A percentile compares a stretch with the other conserved stretches of the same genome.
These are phyloP conservation scores for Cuculus canorus DNA, from an alignment of 2,797 vertebrate genomes.

Conservation along the genomic window DNA sequence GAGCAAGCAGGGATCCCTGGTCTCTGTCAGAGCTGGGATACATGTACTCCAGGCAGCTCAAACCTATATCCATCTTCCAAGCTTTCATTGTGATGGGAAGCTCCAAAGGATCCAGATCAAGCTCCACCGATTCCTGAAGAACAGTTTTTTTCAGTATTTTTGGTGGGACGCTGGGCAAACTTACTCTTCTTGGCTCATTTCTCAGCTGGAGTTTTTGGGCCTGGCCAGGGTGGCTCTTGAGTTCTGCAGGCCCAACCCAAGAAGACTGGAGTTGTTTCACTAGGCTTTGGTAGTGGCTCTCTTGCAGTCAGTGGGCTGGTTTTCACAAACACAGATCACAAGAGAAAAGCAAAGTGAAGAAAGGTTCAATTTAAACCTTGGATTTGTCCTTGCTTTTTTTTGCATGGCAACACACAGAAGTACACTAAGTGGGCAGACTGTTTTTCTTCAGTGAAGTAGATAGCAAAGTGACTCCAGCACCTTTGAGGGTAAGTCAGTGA, in stretches of 20 bases:
- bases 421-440: neutral
- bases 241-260: neutral
- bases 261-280: neutral
- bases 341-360: neutral
- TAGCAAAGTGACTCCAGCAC: neutral
- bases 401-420: neutral
- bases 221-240: neutral
- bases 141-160: neutral
- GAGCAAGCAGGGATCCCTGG: neutral
- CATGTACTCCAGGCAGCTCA: neutral
- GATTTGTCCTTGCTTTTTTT: neutral
- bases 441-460: neutral
- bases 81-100: neutral
- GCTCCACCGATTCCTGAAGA: neutral
- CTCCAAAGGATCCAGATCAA: neutral
- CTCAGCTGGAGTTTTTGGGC: neutral
- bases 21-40: neutral
- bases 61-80: neutral
- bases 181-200: neutral
- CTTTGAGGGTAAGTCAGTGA: neutral
- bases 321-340: neutral
- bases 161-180: fast-evolving
- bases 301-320: neutral
- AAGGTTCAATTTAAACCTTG: neutral
- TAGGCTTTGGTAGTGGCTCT: neutral